Evolutionary conservation across 2,888 invertebrate species (phyloP), one percentile per base, ranked within the genome.

Genomic region (Watsonalla binaria): DNA sequence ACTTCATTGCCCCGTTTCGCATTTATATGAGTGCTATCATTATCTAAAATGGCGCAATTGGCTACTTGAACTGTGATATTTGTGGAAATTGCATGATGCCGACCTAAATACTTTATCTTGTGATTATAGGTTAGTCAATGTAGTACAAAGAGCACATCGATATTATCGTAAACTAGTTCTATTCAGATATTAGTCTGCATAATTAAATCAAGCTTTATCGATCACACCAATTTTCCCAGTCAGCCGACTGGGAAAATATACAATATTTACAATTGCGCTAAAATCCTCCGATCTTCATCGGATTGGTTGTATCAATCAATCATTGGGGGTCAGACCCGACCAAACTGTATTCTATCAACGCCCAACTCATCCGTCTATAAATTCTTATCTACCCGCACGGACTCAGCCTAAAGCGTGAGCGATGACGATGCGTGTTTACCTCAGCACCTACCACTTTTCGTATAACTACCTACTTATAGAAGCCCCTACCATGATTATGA

Each of bases 261-360:
- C 15, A 39, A 39, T 39, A 49, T 39, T 34, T 64, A 56, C 33
- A 55, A 56, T 53, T 58, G 55, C 57, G 59, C 54, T 61, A 61
- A 62, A 11, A 34, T 45, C 37, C 58, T 39, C 53, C 35, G 68
- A 72, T 78, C 66, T 70, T 71, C 69, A 74, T 68, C 59, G 66
- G 68, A 71, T 60, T 60, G 61, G 57, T 60, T 64, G 71, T 70
- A 72, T 77, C 80, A 81, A 87, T 86, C 86, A 86, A 86, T 86
- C 87, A 85, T 80, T 68, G 72, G 67, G 74, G 68, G 64, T 68
- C 67, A 67, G 65, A 67, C 72, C 72, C 68, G 67, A 75, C 73
- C 72, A 76, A 78, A 78, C 77, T 78, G 80, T 82, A 86, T 88
- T 87, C 83, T 83, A 84, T 85, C 80, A 79, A 76, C 80, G 78